phyloP scores from a whole-genome alignment of 1,140 invertebrate genomes.

The Parapsyche elsis region DNA sequence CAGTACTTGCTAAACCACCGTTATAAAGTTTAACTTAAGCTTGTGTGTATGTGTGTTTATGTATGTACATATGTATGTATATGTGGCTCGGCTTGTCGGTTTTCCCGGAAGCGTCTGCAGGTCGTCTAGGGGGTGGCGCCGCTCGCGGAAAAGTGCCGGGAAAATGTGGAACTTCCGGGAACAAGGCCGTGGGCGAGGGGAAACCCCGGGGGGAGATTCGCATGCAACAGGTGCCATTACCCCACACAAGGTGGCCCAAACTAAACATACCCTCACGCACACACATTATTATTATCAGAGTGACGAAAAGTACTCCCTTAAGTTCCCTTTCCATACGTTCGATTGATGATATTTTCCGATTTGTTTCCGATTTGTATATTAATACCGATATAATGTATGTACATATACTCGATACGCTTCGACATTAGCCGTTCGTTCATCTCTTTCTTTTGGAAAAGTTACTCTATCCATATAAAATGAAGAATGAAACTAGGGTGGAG shows the following conservation, averaged over 20 bases:
- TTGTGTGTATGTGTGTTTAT: not conserved
- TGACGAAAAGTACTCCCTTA: no score
- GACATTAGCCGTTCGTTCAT: no score
- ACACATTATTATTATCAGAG: not conserved
- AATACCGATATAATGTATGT: no score
- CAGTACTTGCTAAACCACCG: no score
- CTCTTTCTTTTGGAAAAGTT: no score
- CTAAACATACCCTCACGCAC: not conserved
- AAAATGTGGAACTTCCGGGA: slow-evolving; percentile 47
- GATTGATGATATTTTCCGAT: no score
- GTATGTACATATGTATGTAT: not conserved
- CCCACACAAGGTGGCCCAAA: slow-evolving; percentile 15
- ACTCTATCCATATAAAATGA: no score
- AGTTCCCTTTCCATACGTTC: no score
- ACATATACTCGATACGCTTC: no score
- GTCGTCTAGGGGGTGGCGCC: slow-evolving; percentile 11
- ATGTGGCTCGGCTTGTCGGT: not conserved
- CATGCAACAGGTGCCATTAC: slow-evolving; percentile 37
- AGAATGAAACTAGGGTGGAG: no score
- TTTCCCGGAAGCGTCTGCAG: slow-evolving; percentile 36
- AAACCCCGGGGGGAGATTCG: not conserved
- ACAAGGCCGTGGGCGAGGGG: slow-evolving; percentile 12
- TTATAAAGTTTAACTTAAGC: no score
- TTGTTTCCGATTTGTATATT: no score
- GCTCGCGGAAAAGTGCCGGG: slow-evolving; percentile 43